A percentile compares a stretch with the other conserved stretches of the same genome.
phyloP scores from a whole-genome alignment of 2,888 invertebrate genomes.

The Callimorpha dominula region DNA sequence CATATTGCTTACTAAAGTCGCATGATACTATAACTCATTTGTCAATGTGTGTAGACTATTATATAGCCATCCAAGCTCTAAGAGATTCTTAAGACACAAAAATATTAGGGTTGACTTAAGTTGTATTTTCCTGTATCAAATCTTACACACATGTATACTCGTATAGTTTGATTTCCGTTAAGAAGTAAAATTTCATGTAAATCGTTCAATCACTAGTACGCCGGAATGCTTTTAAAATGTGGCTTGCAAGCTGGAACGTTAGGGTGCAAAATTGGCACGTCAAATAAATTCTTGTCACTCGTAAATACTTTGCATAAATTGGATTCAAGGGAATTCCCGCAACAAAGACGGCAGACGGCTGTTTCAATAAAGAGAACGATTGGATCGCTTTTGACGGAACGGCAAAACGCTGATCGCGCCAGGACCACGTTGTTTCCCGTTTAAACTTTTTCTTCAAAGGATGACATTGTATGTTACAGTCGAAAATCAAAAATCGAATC shows the following conservation, averaged over 20 bases:
- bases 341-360: constrained; percentile 79
- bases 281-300: constrained; percentile 83
- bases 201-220: constrained; percentile 64
- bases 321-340: constrained; percentile 77
- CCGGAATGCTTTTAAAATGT: constrained; percentile 64
- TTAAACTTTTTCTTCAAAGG: constrained; percentile 52
- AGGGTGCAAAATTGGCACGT: constrained; percentile 74
- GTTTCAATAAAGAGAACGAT: constrained; percentile 80
- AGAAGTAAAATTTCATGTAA: constrained; percentile 58
- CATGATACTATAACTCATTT: constrained; percentile 41
- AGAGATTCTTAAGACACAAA: not conserved
- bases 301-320: constrained; percentile 84
- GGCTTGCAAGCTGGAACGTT: constrained; percentile 57
- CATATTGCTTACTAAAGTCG: constrained; percentile 26
- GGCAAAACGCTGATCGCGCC: constrained; percentile 66
- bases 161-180: constrained; percentile 37
- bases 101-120: constrained; percentile 12
- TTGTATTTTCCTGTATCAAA: constrained; percentile 37
- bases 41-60: constrained; percentile 33
- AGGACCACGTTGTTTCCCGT: constrained; percentile 58
- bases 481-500: constrained; percentile 61
- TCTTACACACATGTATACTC: constrained; percentile 17
- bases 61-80: constrained; percentile 18
- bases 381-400: constrained; percentile 79
- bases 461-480: constrained; percentile 51